Percentiles rank a stretch among this genome's conserved stretches.
These are phyloP conservation scores for Pristionchus fissidentatus DNA, from an alignment of 2,888 invertebrate species.

Conservation along the genomic window DNA sequence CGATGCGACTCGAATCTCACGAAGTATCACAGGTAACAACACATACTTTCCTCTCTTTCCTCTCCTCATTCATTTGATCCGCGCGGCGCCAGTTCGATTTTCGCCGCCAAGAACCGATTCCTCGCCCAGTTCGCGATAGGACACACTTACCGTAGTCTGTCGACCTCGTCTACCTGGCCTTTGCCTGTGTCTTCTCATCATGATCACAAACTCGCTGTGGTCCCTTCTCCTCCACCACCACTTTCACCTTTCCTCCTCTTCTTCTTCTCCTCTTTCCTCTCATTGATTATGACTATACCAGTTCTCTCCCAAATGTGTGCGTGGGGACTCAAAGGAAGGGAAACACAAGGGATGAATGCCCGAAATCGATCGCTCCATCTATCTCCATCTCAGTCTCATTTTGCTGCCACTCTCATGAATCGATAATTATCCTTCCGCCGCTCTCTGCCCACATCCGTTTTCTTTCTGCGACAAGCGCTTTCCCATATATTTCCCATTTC, in stretches of 20 bases:
- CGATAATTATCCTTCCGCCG: neutral
- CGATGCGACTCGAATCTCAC: constrained; percentile 54
- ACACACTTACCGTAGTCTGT: too few species aligned
- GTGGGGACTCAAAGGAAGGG: neutral
- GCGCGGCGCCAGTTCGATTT: neutral
- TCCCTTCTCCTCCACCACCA: neutral
- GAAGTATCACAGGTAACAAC: constrained; percentile 46
- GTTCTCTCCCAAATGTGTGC: neutral
- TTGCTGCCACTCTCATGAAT: constrained; percentile 2
- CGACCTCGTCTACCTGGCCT: neutral
- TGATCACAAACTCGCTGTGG: neutral
- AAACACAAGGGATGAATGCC: too few species aligned
- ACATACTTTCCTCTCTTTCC: neutral
- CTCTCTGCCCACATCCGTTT: constrained; percentile 9
- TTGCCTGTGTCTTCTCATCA: neutral
- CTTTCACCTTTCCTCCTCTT: neutral
- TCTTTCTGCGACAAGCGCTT: neutral
- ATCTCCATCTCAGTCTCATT: neutral
- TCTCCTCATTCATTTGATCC: constrained; percentile 1
- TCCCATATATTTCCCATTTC: neutral
- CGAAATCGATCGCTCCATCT: neutral
- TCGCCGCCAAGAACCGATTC: neutral
- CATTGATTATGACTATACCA: constrained; percentile 19
- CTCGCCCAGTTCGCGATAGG: too few species aligned
- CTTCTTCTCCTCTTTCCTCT: neutral